phyloP scores from a whole-genome alignment of 2,888 invertebrate species.

The Catocala sponsa region DNA sequence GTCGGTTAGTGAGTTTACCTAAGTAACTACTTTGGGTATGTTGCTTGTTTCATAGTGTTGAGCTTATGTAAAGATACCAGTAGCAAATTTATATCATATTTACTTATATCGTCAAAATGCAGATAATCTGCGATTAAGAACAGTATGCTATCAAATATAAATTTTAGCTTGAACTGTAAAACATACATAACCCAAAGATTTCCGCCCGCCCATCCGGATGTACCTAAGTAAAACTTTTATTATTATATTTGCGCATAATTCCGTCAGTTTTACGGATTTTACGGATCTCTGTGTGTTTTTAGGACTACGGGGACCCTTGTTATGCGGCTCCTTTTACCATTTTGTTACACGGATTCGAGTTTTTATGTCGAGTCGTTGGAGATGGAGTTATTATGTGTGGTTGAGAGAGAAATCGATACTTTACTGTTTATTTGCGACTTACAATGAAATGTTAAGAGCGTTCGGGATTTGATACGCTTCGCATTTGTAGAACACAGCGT shows the following conservation, averaged over 20 bases:
- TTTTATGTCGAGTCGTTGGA: conserved; percentile 12
- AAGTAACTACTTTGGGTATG: too few species aligned
- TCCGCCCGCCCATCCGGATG: not conserved
- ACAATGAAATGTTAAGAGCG: too few species aligned
- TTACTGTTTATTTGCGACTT: not conserved
- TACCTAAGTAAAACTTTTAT: conserved; percentile 28
- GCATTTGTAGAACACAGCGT: too few species aligned
- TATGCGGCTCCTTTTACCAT: conserved; percentile 4
- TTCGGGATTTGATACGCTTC: too few species aligned
- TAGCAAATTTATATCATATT: too few species aligned
- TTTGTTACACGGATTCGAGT: conserved; percentile 4
- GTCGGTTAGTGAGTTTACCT: too few species aligned
- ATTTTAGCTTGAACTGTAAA: not conserved
- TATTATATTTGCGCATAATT: conserved; percentile 45
- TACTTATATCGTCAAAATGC: too few species aligned
- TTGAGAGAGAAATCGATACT: not conserved
- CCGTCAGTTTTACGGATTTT: conserved; percentile 20
- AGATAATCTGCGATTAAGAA: too few species aligned
- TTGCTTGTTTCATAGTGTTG: too few species aligned
- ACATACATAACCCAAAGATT: conserved; percentile 1
- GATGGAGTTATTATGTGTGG: conserved; percentile 1
- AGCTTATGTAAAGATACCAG: too few species aligned
- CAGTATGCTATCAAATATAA: too few species aligned
- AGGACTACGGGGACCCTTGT: conserved; percentile 22
- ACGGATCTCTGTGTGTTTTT: conserved; percentile 31